A percentile compares a stretch with the other conserved stretches of the same genome.
Conservation (phyloP, 1,140 invertebrate genomes). For the Drosophila dunni region DNA sequence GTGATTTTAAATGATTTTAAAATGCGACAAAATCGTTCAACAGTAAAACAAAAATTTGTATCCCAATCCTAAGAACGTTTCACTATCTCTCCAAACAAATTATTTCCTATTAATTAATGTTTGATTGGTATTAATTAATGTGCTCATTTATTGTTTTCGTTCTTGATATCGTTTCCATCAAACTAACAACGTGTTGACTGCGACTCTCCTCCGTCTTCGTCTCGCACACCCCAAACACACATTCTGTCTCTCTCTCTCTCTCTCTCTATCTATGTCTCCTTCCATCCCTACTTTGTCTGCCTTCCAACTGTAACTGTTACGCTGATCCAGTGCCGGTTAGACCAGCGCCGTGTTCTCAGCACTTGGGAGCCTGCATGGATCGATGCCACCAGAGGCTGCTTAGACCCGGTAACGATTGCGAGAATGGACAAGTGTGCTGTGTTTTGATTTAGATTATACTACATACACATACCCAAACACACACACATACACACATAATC, state of each 20-base stretch:
- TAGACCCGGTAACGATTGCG: slow-evolving; percentile 72
- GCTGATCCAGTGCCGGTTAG: slow-evolving; percentile 70
- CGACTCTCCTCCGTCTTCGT: slow-evolving; percentile 16
- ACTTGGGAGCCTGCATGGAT: slow-evolving; percentile 72
- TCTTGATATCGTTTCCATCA: slow-evolving; percentile 20
- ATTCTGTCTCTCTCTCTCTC: slow-evolving; percentile 28
- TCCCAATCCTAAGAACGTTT: slow-evolving; percentile 1
- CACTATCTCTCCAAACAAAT: neutral
- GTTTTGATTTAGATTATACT: slow-evolving; percentile 48
- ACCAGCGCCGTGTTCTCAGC: slow-evolving; percentile 74
- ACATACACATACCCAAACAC: neutral
- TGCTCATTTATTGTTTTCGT: slow-evolving; percentile 45
- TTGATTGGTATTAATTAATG: slow-evolving; percentile 54
- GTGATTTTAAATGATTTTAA: slow-evolving; percentile 5
- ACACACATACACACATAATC: slow-evolving; percentile 9
- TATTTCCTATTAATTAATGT: slow-evolving; percentile 29
- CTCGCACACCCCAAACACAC: slow-evolving; percentile 3
- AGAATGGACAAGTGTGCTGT: slow-evolving; percentile 77
- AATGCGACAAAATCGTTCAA: slow-evolving; percentile 3
- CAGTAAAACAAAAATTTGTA: slow-evolving; percentile 46
- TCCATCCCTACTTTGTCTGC: slow-evolving; percentile 19
- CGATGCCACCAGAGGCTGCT: slow-evolving; percentile 55
- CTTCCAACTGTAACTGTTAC: neutral
- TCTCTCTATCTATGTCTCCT: slow-evolving; percentile 5
- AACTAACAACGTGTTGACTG: slow-evolving; percentile 40